Evolutionary conservation across 2,888 invertebrate species (phyloP).

Genomic region (Dromius quadrimaculatus): DNA sequence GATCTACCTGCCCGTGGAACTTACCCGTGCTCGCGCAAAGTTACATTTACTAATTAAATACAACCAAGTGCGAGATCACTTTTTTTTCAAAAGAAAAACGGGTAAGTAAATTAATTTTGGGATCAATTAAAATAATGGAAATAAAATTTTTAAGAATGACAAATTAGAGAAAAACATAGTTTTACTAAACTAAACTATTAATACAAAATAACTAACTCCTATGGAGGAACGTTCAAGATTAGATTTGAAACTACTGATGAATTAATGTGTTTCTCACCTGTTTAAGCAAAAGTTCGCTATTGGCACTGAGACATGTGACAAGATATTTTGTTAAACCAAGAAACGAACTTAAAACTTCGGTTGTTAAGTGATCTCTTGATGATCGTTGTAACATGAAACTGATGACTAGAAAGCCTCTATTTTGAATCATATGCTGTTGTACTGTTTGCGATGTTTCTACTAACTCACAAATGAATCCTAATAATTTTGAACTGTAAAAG

Average conservation of each 20-base stretch:
- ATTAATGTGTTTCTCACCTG: conserved; percentile 77
- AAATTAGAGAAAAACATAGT: conserved; percentile 2
- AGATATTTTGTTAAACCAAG: conserved; percentile 92
- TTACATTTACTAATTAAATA: conserved; percentile 15
- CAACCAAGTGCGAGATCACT: conserved; percentile 36
- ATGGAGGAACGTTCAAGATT: conserved; percentile 10
- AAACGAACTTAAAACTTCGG: conserved; percentile 93
- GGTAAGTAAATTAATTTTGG: conserved; percentile 33
- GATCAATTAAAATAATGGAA: conserved; percentile 12
- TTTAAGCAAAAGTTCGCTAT: conserved; percentile 90
- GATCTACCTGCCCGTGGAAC: conserved; percentile 70
- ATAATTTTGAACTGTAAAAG: conserved; percentile 85
- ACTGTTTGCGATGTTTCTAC: conserved; percentile 97
- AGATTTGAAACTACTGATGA: no score
- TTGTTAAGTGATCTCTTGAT: conserved; percentile 91
- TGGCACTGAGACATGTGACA: conserved; percentile 92
- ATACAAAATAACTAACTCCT: conserved; percentile 10
- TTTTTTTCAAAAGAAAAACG: conserved; percentile 31
- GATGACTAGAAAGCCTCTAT: conserved; percentile 97
- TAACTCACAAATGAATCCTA: conserved; percentile 97
- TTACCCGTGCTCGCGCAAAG: conserved; percentile 63
- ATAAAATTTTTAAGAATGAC: conserved; percentile 16
- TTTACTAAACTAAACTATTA: not conserved
- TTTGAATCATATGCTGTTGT: conserved; percentile 99
- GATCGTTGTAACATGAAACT: conserved; percentile 96